phyloP scores from a whole-genome alignment of 1,140 invertebrate genomes.

The Hylyphantes graminicola region DNA sequence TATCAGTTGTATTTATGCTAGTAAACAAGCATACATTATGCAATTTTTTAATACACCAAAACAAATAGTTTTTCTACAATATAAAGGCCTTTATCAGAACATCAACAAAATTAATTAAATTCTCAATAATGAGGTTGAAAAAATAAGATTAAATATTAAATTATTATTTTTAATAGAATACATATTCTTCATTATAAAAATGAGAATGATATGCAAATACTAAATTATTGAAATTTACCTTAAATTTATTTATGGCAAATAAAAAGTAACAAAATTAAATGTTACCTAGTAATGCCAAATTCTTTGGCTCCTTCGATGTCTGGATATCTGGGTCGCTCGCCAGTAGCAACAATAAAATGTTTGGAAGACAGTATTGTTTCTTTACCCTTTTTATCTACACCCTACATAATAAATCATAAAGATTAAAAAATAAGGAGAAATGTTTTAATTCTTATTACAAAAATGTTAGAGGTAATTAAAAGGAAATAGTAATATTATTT shows the following conservation, averaged over 20 bases:
- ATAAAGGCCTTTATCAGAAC: too few relatives aligned
- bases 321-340: slow-evolving; percentile 83
- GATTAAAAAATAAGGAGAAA: neutral
- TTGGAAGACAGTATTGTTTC: slow-evolving; percentile 81
- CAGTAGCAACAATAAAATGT: slow-evolving; percentile 91
- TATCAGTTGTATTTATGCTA: too few relatives aligned
- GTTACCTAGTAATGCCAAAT: slow-evolving; percentile 80
- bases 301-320: slow-evolving; percentile 87
- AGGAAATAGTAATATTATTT: too few relatives aligned
- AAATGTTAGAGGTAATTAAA: too few relatives aligned
- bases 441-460: neutral
- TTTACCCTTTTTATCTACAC: slow-evolving; percentile 65
- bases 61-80: too few relatives aligned
- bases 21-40: too few relatives aligned
- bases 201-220: too few relatives aligned
- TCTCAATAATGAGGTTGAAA: too few relatives aligned
- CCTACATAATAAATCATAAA: slow-evolving; percentile 16
- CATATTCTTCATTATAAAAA: neutral
- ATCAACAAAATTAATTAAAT: too few relatives aligned
- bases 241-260: neutral
- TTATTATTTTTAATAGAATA: neutral
- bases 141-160: neutral
- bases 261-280: slow-evolving; percentile 6
- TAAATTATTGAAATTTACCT: too few relatives aligned
- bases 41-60: too few relatives aligned